A percentile compares a stretch with the other conserved stretches of the same genome.
phyloP scores from a whole-genome alignment of 2,888 invertebrate species.

The Hydraecia micacea region DNA sequence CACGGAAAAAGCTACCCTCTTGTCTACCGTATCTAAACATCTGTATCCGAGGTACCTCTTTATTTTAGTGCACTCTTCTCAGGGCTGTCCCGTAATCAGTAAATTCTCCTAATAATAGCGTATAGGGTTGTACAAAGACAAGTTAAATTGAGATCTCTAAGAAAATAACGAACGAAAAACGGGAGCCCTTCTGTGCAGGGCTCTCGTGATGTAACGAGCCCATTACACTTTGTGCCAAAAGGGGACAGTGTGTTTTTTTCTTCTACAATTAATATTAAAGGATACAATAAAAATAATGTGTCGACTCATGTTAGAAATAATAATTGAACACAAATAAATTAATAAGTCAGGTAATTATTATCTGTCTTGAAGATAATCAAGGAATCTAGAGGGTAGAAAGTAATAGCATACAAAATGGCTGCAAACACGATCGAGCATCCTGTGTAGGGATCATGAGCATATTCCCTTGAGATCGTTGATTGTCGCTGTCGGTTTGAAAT shows the following conservation, averaged over 20 bases:
- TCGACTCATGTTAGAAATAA: neutral
- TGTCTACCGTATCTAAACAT: slow-evolving; percentile 37
- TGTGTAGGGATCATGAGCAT: neutral
- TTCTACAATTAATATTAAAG: neutral
- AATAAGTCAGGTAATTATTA: neutral
- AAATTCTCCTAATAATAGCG: slow-evolving; percentile 58
- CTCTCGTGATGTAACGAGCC: slow-evolving; percentile 79
- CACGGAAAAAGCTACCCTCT: neutral
- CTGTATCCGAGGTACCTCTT: slow-evolving; percentile 2
- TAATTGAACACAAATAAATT: neutral
- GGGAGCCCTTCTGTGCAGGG: slow-evolving; percentile 74
- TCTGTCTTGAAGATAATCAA: neutral
- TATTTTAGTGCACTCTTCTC: slow-evolving; percentile 24
- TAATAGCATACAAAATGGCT: neutral
- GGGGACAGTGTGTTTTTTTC: neutral
- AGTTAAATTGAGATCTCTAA: slow-evolving; percentile 79
- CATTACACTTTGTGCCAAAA: slow-evolving; percentile 68
- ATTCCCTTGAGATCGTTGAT: slow-evolving; percentile 29
- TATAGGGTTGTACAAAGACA: slow-evolving; percentile 74
- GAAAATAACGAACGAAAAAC: slow-evolving; percentile 71
- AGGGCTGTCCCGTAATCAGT: slow-evolving; percentile 56
- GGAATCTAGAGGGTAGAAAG: neutral
- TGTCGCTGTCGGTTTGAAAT: neutral
- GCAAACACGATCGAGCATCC: slow-evolving; percentile 6
- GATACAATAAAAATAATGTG: neutral